These are phyloP conservation scores for Teleopsis dalmanni DNA, from an alignment of 1,140 invertebrate genomes.

Conservation along the genomic window DNA sequence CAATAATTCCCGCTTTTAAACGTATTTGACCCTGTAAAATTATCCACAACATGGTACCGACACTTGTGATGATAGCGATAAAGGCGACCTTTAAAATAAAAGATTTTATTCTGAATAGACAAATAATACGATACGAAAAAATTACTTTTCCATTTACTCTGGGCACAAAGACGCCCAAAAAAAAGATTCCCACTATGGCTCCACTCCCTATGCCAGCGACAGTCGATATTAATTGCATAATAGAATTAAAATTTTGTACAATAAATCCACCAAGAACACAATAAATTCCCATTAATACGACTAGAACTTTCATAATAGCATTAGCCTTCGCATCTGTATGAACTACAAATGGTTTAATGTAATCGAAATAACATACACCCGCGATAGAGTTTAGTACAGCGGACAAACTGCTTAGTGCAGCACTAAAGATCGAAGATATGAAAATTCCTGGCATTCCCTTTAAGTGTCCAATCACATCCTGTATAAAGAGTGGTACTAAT, in stretches of 20 bases:
- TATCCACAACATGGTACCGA: conserved; percentile 66
- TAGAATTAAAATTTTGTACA: conserved; percentile 54
- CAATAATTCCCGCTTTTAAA: conserved; percentile 50
- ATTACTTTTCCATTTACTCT: conserved; percentile 54
- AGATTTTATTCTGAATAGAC: background rate
- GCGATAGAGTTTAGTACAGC: conserved; percentile 66
- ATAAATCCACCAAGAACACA: conserved; percentile 56
- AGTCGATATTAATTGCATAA: conserved; percentile 55
- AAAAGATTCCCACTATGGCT: conserved; percentile 63
- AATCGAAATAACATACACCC: conserved; percentile 67
- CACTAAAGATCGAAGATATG: conserved; percentile 61
- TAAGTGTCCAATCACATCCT: conserved; percentile 52
- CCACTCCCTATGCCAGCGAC: conserved; percentile 57
- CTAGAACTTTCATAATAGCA: conserved; percentile 54
- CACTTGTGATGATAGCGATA: conserved; percentile 55
- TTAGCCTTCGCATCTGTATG: conserved; percentile 52
- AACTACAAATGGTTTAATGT: conserved; percentile 53
- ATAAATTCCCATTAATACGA: conserved; percentile 50
- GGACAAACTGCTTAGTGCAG: conserved; percentile 63
- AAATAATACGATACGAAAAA: conserved; percentile 5
- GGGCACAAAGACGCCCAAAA: conserved; percentile 64
- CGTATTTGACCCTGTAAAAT: conserved; percentile 65
- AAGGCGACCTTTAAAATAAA: conserved; percentile 58
- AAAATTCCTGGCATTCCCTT: conserved; percentile 59
- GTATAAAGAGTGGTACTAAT: conserved; percentile 55